Base-by-base conservation (phyloP, 2,797 vertebrate species). In the Peromyscus nudipes region DNA sequence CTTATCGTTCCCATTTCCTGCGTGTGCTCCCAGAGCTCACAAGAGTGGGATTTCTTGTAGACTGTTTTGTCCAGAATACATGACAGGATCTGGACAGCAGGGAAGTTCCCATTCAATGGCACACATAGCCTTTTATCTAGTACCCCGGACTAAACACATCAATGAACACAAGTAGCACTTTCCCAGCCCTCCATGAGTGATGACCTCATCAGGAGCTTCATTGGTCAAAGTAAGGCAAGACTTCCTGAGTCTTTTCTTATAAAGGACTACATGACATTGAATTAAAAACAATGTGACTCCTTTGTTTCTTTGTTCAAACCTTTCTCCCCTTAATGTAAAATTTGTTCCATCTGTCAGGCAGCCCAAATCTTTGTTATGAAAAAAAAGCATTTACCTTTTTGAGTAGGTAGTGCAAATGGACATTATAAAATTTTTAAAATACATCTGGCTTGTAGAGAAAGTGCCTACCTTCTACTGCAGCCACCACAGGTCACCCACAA, bases 1-100 rank as follows among this genome's bases (percentile, higher is more conserved):
- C 69, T 92, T 96, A 97, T 67, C 79, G 17, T 76, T 84, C 62
- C 49, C 31, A 31, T 52, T 98, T 98, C 96, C 98, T 96, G 85
- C 84, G 3, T 55, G n/a, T 73, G 77, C 83, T 95, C 60, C 57
- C 69, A 93, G 83, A 57, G 93, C 3, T 34, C 91, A 37, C 89
- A 43, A 34, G 9, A 79, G 19, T 93, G 85, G 65, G 43, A 93
- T 95, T 96, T 43, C 80, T 93, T 96, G 40, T 43, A 91, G 17
- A 57, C 1, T 2, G 80, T 57, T 94, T 64, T 82, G 14, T 13
- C 94, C 40, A 94, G 71, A 92, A 31, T 76, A 65, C 65, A 60
- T 92, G 96, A 97, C 79, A 57, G 79, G 86, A 6, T 29, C 12
- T 21, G 6, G 46, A 77, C 60, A 80, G 55, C 27, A 88, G 86